Percentiles rank a stretch among this genome's conserved stretches.
Conservation (phyloP, 2,113 vertebrate species). For the Nothobranchius kuhntae region DNA sequence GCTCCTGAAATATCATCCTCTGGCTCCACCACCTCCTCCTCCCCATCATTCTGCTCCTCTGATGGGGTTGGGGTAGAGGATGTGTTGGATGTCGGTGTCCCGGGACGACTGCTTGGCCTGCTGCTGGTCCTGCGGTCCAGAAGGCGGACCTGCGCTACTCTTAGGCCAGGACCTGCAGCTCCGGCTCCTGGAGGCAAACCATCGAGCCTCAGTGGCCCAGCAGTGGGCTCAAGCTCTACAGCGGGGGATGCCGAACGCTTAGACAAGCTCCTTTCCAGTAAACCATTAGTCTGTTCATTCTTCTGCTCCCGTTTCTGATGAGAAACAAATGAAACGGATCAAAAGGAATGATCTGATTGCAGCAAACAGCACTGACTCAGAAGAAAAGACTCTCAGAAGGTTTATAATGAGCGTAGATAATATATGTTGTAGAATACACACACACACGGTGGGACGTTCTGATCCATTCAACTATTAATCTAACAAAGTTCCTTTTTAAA, state of each 20-base stretch:
- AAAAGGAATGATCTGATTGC: too few species aligned
- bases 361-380: too few species aligned
- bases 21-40: constrained; percentile 92
- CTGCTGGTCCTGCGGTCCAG: constrained; percentile 90
- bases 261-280: constrained; percentile 85
- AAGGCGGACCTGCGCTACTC: constrained; percentile 90
- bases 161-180: constrained; percentile 78
- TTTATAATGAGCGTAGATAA: too few species aligned
- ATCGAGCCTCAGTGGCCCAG: constrained; percentile 80
- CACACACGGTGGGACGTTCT: too few species aligned
- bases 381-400: too few species aligned
- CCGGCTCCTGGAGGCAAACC: constrained; percentile 70
- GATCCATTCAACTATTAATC: too few species aligned
- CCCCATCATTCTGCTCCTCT: constrained; percentile 95
- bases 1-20: constrained; percentile 89
- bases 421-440: too few species aligned
- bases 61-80: constrained; percentile 92
- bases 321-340: neutral
- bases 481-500: too few species aligned
- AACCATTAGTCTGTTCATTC: constrained; percentile 93
- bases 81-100: constrained; percentile 94
- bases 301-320: constrained; percentile 93
- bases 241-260: constrained; percentile 89
- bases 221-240: constrained; percentile 85
- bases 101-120: constrained; percentile 89